These are phyloP conservation scores for Tubiluchus corallicola DNA, from an alignment of 2,888 invertebrate species.

Conservation along the genomic window DNA sequence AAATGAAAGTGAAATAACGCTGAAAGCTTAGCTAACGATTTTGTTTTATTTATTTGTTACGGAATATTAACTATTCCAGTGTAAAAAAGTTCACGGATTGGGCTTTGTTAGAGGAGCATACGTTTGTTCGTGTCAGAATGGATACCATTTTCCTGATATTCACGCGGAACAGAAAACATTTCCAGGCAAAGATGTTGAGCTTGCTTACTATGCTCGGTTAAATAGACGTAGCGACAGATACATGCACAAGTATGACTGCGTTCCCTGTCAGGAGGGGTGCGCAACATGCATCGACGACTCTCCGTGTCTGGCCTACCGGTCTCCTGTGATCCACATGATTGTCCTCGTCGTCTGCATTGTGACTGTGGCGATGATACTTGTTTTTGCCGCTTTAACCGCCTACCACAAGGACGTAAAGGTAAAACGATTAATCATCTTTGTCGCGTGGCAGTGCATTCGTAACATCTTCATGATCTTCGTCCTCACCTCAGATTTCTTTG, in stretches of 20 bases:
- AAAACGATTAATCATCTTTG: too few relatives aligned
- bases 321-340: slow-evolving; percentile 14
- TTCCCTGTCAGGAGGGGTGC: slow-evolving; percentile 21
- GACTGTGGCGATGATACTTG: too few relatives aligned
- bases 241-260: slow-evolving; percentile 16
- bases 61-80: too few relatives aligned
- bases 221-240: slow-evolving; percentile 11
- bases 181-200: slow-evolving; percentile 19
- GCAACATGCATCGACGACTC: slow-evolving; percentile 21
- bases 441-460: too few relatives aligned
- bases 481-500: too few relatives aligned
- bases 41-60: too few relatives aligned
- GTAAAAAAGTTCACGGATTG: slow-evolving; percentile 16
- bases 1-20: too few relatives aligned
- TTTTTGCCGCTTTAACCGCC: too few relatives aligned
- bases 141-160: slow-evolving; percentile 21
- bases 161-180: slow-evolving; percentile 14
- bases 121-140: slow-evolving; percentile 18
- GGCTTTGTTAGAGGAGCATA: slow-evolving; percentile 24
- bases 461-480: too few relatives aligned
- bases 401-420: too few relatives aligned
- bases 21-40: too few relatives aligned
- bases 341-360: slow-evolving; percentile 15
- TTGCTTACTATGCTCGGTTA: slow-evolving; percentile 1
- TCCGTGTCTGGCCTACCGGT: slow-evolving; percentile 20